These are phyloP conservation scores for Lonchura striata DNA, from an alignment of 2,113 vertebrate species.

Conservation along the genomic window DNA sequence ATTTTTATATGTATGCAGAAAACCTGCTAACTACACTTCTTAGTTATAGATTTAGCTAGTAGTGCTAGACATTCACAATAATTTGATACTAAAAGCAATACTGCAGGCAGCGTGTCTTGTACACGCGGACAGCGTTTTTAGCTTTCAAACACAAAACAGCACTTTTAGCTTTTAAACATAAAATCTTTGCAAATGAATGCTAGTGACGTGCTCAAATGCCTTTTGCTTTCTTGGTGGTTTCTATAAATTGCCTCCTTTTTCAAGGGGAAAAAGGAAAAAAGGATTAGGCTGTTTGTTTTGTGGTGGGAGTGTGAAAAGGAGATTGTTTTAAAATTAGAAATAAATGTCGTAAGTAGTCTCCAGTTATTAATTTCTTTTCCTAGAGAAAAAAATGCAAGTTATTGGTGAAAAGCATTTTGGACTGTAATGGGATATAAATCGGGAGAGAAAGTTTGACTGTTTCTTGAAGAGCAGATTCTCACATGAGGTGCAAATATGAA, in stretches of 20 bases:
- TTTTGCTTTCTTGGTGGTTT: slow-evolving; percentile 3
- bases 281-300: neutral
- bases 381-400: slow-evolving; percentile 3
- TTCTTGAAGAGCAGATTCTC: neutral
- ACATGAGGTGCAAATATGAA: neutral
- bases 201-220: neutral
- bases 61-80: neutral
- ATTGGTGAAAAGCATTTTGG: slow-evolving; percentile 32
- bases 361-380: slow-evolving; percentile 6
- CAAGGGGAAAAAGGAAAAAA: neutral
- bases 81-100: neutral
- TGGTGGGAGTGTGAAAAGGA: slow-evolving; percentile 10
- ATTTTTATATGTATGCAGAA: neutral
- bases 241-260: slow-evolving; percentile 19
- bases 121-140: neutral
- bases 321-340: slow-evolving; percentile 41
- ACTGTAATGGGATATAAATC: neutral
- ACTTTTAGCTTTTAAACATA: neutral
- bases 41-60: neutral
- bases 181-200: neutral
- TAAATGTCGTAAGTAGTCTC: neutral
- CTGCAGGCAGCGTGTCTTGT: neutral
- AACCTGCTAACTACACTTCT: neutral
- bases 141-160: neutral
- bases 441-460: neutral